phyloP scores from a whole-genome alignment of 2,888 invertebrate genomes.

The Pseudococcus viburni region DNA sequence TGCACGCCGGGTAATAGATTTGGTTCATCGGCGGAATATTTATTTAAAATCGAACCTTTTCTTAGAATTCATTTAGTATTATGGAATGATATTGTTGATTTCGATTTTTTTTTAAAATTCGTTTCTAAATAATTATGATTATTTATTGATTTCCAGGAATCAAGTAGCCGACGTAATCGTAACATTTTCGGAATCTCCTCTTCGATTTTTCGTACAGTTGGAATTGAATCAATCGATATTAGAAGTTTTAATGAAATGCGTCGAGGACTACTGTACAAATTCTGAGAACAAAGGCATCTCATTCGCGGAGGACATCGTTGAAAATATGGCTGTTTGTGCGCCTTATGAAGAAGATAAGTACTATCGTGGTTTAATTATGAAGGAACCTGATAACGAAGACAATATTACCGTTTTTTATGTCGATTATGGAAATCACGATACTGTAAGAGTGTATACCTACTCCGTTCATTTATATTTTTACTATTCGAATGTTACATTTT shows the following conservation, averaged over 20 bases:
- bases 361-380: constrained; percentile 89
- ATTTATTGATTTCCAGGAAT: constrained; percentile 67
- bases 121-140: not conserved
- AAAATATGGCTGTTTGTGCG: constrained; percentile 83
- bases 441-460: constrained; percentile 73
- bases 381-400: constrained; percentile 75
- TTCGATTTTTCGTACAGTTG: constrained; percentile 82
- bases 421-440: constrained; percentile 95
- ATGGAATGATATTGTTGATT: not conserved
- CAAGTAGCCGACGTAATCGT: constrained; percentile 75
- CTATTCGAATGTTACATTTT: not conserved
- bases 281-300: constrained; percentile 71
- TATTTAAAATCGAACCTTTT: not conserved
- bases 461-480: not conserved
- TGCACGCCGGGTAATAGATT: no score
- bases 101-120: not conserved
- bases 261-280: constrained; percentile 77
- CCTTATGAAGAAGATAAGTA: constrained; percentile 87
- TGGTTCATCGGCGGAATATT: not conserved
- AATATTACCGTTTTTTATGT: constrained; percentile 76
- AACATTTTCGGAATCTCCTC: constrained; percentile 80
- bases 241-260: constrained; percentile 79
- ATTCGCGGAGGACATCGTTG: constrained; percentile 72
- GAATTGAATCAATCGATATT: constrained; percentile 77
- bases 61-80: not conserved